Base-by-base conservation (phyloP, 2,888 invertebrate species). In the Platycnemis pennipes region DNA sequence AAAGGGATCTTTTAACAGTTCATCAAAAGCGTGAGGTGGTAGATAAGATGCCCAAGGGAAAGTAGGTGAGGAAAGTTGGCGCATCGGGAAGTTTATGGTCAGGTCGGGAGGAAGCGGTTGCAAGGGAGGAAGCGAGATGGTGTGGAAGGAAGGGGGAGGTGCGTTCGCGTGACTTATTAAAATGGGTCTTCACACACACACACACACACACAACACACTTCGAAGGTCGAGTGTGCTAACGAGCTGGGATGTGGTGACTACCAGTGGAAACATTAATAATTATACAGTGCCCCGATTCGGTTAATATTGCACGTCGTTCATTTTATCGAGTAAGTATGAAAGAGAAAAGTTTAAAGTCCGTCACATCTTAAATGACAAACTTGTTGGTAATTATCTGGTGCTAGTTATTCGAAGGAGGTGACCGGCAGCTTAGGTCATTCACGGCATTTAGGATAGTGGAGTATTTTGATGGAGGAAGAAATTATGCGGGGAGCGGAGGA, bases 51-150 rank as follows among this genome's bases (percentile, higher is more conserved):
- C 13, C n/a, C 8, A 16, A 77, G 31, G 7, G 31, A 19, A n/a
- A 69, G 31, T 8, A 31, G 69, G 77, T 37, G 77, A 0, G 77
- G 77, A 37, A 37, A 77, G 77, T 37, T 37, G 77, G 77, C 16
- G 77, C 2, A 77, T 37, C 37, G 37, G 77, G 26, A 37, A 37
- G 77, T 77, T 77, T 37, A 31, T 5, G n/a, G 87, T 7, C 16
- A 8, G 45, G 46, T 11, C 26, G n/a, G n/a, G 56, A 89, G 89
- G 89, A 89, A 89, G 89, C 42, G 89, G 89, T 63, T 56, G 56
- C 37, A 53, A 56, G 42, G 56, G 63, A 91, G 91, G 91, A 91
- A 91, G 91, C 44, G 91, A n/a, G 91, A 44, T 91, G 45, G 44
- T n/a, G 69, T 7, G 63, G 63, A 91, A 63, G 26, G 44, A 63